Evolutionary conservation across 2,888 invertebrate species (phyloP), one percentile per base, ranked within the genome.

Genomic region (Adela reaumurella): DNA sequence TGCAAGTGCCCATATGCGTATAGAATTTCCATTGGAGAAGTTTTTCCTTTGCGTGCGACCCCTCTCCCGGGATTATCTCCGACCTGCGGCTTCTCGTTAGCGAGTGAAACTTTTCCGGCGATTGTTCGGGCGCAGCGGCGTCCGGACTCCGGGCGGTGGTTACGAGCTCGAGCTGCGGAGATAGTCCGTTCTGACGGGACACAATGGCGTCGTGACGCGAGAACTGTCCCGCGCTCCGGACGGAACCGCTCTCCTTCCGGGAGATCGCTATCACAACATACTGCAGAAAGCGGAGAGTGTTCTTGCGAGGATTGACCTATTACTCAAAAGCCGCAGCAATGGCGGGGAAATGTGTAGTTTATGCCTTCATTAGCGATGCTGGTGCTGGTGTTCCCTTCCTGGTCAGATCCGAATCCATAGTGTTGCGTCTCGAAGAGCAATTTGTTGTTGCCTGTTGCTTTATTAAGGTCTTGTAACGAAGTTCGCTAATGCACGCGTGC

Each of bases 301-400:
- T 24, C 24, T 24, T 24, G 8, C n/a, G n/a, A n/a, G n/a, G n/a
- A n/a, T n/a, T n/a, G n/a, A n/a, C n/a, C n/a, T n/a, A n/a, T n/a
- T n/a, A n/a, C n/a, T n/a, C n/a, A n/a, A n/a, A n/a, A n/a, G n/a
- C n/a, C n/a, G n/a, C n/a, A n/a, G n/a, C n/a, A n/a, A n/a, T n/a
- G n/a, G n/a, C 24, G 4, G 4, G 24, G 24, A 8, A 24, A 24
- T 24, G 24, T 24, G 24, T 24, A 24, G 24, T 8, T 24, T 6
- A 6, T 24, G 5, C 5, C 24, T 24, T 24, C 24, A 24, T 24
- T 8, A 8, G 24, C 8, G 8, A 8, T 8, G 4, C 24, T 4
- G 24, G 55, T 53, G 43, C 45, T 44, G 19, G 19, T 19, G 16
- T n/a, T 17, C 35, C 29, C 16, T 43, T 29, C 28, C 17, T 48